Conservation (phyloP, 2,888 invertebrate genomes). For the Seladonia tumulorum region DNA sequence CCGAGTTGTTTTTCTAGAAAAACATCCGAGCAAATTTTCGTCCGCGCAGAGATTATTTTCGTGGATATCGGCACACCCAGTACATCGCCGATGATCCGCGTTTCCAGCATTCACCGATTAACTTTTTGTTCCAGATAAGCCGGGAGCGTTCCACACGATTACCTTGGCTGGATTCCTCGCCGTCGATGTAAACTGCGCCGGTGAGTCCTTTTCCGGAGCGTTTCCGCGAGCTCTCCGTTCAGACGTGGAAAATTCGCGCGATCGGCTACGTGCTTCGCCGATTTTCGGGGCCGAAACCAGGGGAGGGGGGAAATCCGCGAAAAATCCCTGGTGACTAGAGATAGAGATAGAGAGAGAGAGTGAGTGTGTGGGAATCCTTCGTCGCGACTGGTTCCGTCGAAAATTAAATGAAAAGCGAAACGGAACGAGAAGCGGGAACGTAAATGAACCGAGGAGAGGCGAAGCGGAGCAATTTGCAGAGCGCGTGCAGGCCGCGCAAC, state of each 20-base stretch:
- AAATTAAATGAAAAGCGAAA: conserved; percentile 32
- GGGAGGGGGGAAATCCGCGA: background rate
- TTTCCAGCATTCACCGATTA: conserved; percentile 1
- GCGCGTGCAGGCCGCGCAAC: background rate
- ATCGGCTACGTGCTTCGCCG: background rate
- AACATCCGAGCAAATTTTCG: background rate
- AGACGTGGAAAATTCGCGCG: background rate
- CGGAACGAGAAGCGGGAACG: conserved; percentile 4
- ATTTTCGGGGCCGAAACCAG: background rate
- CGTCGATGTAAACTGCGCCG: conserved; percentile 30
- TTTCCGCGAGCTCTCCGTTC: background rate
- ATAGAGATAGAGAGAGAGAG: too few species aligned
- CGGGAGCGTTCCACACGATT: conserved; percentile 3
- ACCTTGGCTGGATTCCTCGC: background rate
- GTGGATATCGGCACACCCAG: background rate
- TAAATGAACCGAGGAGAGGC: conserved; percentile 45
- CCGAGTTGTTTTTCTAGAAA: background rate
- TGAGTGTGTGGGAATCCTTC: background rate
- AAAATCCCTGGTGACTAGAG: background rate
- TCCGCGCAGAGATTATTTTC: background rate
- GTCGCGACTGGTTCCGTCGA: background rate
- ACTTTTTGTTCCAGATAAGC: conserved; percentile 22
- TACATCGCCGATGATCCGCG: background rate
- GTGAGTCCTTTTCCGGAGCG: conserved; percentile 16
- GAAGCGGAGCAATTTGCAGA: conserved; percentile 35